Base-by-base conservation (phyloP, 2,113 vertebrate genomes). In the Gila orcuttii region DNA sequence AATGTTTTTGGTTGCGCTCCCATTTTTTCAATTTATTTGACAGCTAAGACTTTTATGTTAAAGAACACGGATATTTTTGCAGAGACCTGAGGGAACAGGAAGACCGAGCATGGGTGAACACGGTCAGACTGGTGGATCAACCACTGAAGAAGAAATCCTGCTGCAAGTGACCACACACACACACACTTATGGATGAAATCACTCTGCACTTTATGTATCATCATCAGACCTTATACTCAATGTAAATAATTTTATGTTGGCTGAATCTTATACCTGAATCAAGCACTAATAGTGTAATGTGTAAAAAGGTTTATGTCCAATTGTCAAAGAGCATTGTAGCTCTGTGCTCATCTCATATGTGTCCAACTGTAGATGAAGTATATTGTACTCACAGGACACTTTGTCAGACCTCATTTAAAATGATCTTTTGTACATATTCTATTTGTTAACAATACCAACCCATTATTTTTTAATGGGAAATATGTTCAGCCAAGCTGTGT, bases 61-160 rank as follows among this genome's bases (percentile, higher is more conserved):
- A 73, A 28, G 45, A 76, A 76, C n/a, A n/a, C n/a, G 28, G 2
- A 50, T 31, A 12, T 78, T 88, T 79, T 4, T 79, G 23, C 89
- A 98, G 97, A 92, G 91, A 95, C 90, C 92, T 99, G 87, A 97
- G 96, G 92, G 95, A 97, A 80, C 96, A 95, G 5, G 96, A 98
- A 92, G 97, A 97, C 91, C 93, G 89, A 66, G 95, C 93, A 77
- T 96, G 95, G 90, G 94, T 96, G 68, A 95, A 95, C 62, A 96
- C 94, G 0, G 64, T 96, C 78, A 92, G 91, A 87, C 93, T 98
- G 79, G 91, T 88, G 19, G 89, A 91, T 85, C 91, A 92, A 15
- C 83, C 85, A 17, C 2, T 92, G 2, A 97, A 95, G 89, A 97
- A 95, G 91, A 97, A 94, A 80, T 86, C 94, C 81, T 98, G 97